Conservation (phyloP, 2,113 vertebrate species). For the Callithrix jacchus region DNA sequence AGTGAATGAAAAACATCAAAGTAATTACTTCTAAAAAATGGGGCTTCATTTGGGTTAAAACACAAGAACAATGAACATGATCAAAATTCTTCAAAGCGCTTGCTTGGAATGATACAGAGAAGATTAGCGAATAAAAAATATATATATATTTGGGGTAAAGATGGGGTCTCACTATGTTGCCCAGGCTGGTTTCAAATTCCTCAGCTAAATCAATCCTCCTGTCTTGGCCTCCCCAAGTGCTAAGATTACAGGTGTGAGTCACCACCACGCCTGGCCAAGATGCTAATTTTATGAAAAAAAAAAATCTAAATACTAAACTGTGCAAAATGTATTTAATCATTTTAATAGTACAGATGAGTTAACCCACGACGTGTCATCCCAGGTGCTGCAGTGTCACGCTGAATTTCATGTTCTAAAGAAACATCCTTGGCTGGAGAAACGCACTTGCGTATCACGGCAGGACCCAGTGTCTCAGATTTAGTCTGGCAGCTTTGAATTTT, state of each 20-base stretch:
- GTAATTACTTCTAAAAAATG: conserved; percentile 72
- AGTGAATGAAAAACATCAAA: conserved; percentile 81
- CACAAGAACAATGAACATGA: conserved; percentile 76
- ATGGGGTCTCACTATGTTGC: no score
- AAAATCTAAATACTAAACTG: background rate
- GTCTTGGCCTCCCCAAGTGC: conserved; percentile 42
- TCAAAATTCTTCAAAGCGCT: conserved; percentile 75
- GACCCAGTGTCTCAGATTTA: conserved; percentile 83
- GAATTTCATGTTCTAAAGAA: background rate
- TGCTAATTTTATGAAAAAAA: no score
- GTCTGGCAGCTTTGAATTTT: conserved; percentile 93
- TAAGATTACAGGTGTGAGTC: conserved; percentile 72
- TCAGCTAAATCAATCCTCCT: no score
- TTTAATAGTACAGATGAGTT: conserved; percentile 46
- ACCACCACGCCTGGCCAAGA: no score
- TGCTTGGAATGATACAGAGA: no score
- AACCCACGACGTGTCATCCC: conserved; percentile 25
- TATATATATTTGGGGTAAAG: no score
- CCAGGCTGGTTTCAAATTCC: no score
- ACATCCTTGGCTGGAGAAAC: background rate
- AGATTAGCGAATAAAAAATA: no score
- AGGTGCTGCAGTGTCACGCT: background rate
- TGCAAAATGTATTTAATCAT: conserved; percentile 51
- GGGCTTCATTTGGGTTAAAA: conserved; percentile 80
- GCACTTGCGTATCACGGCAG: background rate